Percentiles rank a stretch among this genome's conserved stretches.
Conservation (phyloP, 2,113 vertebrate genomes). For the Burhinus bistriatus region DNA sequence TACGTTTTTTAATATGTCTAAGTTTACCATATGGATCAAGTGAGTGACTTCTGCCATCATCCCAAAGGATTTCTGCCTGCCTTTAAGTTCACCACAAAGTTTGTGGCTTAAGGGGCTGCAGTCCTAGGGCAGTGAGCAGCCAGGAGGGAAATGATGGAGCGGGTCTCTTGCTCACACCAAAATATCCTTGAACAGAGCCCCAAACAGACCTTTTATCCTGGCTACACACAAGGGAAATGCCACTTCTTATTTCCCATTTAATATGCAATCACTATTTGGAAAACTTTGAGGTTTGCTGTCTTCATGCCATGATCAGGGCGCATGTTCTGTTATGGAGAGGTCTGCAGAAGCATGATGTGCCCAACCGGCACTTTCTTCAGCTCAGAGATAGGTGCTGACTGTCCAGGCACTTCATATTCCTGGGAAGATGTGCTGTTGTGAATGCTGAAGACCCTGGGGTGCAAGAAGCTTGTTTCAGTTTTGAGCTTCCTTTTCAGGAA, state of each 20-base stretch:
- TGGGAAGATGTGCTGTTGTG: neutral
- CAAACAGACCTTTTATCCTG: neutral
- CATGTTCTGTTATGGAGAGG: neutral
- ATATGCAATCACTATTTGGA: neutral
- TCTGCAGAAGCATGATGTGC: neutral
- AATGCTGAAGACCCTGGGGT: neutral
- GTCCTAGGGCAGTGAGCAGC: neutral
- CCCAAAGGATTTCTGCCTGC: neutral
- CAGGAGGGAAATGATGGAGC: neutral
- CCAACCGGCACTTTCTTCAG: neutral
- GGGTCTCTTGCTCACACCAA: neutral
- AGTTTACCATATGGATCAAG: neutral
- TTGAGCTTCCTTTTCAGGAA: neutral
- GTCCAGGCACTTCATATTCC: neutral
- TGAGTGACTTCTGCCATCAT: neutral
- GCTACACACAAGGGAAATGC: neutral
- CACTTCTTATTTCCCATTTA: neutral
- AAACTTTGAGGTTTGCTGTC: neutral
- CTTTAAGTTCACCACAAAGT: neutral
- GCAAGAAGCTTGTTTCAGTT: neutral
- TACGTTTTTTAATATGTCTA: neutral
- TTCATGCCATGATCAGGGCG: neutral
- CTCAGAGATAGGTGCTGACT: neutral
- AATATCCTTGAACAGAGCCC: neutral
- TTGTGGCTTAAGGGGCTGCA: neutral